Evolutionary conservation across 1,140 invertebrate species (phyloP), one percentile per base, ranked within the genome.

Genomic region (Nixonia krombeini): DNA sequence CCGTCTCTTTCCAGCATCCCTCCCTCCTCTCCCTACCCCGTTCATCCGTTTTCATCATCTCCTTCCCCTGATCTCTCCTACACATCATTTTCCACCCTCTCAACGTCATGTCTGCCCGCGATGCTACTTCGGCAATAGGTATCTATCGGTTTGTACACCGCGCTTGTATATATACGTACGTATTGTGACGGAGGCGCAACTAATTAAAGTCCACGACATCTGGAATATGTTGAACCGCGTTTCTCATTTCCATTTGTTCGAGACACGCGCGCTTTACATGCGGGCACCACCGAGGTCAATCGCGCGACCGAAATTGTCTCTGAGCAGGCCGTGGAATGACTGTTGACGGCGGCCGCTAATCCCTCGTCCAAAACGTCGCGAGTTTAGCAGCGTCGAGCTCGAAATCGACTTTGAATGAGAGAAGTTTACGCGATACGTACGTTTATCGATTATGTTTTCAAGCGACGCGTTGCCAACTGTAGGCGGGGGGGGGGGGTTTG

Each of bases 131-230:
- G 7, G 15, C 56, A 25, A 52, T 46, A 45, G 23, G 41, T 45
- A 46, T 33, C 33, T 21, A 51, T 35, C 31, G 31, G 41, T 38
- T 23, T 12, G 45, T 21, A 46, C 12, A 47, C 33, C 28, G 25
- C 21, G 28, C 26, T 21, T 42, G 28, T 55, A 50, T 40, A 53
- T 18, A 16, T 12, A n/a, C 17, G 15, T 28, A 17, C 17, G 13
- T 49, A 16, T 25, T 56, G 58, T 40, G 40, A 41, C 40, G 33
- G 12, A 51, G 58, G 33, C 46, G 64, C 61, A 76, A 63, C 70
- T 79, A 77, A 79, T 79, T 79, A 77, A 79, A 79, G 66, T 75
- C 71, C 47, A 28, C 3, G 13, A 9, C 29, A 25, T 35, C 25
- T 35, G 40, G 31, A n/a, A 28, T 44, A 40, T 50, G 38, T 46